Percentiles rank a stretch among this genome's conserved stretches.
These are phyloP conservation scores for Melinaea marsaeus DNA, from an alignment of 2,888 invertebrate genomes.

Conservation along the genomic window DNA sequence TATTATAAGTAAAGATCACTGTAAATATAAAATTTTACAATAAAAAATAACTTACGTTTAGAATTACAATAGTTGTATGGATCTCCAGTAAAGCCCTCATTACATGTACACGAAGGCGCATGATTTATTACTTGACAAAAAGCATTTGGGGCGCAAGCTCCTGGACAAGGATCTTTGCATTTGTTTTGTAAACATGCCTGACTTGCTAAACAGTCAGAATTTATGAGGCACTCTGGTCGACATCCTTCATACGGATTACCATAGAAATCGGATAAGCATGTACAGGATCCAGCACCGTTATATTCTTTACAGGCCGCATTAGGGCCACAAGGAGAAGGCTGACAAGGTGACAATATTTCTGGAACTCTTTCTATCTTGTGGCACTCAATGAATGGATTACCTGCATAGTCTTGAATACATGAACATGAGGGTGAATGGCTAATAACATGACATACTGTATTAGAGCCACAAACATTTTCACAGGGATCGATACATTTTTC, in stretches of 20 bases:
- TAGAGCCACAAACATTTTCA: slow-evolving; percentile 82
- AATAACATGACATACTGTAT: slow-evolving; percentile 85
- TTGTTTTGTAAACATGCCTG: slow-evolving; percentile 82
- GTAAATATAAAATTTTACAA: slow-evolving; percentile 1
- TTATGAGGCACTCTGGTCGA: slow-evolving; percentile 84
- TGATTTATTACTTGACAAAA: slow-evolving; percentile 85
- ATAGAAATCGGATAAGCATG: slow-evolving; percentile 81
- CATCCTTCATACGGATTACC: slow-evolving; percentile 85
- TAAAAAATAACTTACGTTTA: slow-evolving; percentile 72
- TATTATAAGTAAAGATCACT: neutral
- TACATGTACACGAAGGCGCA: slow-evolving; percentile 83
- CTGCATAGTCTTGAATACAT: slow-evolving; percentile 82
- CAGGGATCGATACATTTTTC: slow-evolving; percentile 88
- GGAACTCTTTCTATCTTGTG: slow-evolving; percentile 51
- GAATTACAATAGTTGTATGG: slow-evolving; percentile 81
- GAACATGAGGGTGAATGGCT: slow-evolving; percentile 86
- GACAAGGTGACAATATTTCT: slow-evolving; percentile 75
- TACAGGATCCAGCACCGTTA: slow-evolving; percentile 81
- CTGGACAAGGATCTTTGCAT: slow-evolving; percentile 86
- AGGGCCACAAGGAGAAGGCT: slow-evolving; percentile 81
- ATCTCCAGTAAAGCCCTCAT: slow-evolving; percentile 83
- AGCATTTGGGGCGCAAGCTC: slow-evolving; percentile 86
- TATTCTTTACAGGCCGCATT: slow-evolving; percentile 81
- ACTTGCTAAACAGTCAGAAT: slow-evolving; percentile 81
- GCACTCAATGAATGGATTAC: slow-evolving; percentile 87